Evolutionary conservation across 2,113 vertebrate genomes (phyloP).

Genomic region (Anthoscopus minutus): DNA sequence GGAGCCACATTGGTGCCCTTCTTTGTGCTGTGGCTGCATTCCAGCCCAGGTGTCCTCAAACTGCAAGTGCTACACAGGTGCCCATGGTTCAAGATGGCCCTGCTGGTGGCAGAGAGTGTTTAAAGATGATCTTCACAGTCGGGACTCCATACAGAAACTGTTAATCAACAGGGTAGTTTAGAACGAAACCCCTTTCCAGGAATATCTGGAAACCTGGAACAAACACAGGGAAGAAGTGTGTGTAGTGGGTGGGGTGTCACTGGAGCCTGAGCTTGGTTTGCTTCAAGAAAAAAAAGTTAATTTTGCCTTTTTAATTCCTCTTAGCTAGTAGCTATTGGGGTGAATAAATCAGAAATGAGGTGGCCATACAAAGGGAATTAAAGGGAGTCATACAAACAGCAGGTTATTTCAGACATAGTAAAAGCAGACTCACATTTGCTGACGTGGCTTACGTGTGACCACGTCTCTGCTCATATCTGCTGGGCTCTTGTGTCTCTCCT

Average conservation of each 20-base stretch:
- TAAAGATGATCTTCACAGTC: not conserved
- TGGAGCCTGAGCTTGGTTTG: not conserved
- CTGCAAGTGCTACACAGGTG: accelerated
- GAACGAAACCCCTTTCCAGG: not conserved
- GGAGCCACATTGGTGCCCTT: not conserved
- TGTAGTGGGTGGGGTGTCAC: accelerated
- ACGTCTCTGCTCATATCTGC: not conserved
- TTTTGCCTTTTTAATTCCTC: not conserved
- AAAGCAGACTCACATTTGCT: not conserved
- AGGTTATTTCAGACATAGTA: accelerated
- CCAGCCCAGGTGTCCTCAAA: not conserved
- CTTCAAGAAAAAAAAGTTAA: not conserved
- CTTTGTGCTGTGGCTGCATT: not conserved
- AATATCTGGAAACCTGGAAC: not conserved
- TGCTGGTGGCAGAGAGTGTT: not conserved
- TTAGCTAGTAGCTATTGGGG: not conserved
- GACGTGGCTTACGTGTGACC: accelerated
- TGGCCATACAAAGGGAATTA: not conserved
- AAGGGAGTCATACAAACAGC: not conserved
- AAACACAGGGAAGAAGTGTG: not conserved
- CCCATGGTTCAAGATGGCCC: not conserved
- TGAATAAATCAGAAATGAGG: not conserved
- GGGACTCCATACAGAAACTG: not conserved
- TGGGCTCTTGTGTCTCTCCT: not conserved
- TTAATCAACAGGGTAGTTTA: not conserved